A percentile compares a stretch with the other conserved stretches of the same genome.
Evolutionary conservation across 2,888 invertebrate species (phyloP).

Genomic region (Tethea ocularis): DNA sequence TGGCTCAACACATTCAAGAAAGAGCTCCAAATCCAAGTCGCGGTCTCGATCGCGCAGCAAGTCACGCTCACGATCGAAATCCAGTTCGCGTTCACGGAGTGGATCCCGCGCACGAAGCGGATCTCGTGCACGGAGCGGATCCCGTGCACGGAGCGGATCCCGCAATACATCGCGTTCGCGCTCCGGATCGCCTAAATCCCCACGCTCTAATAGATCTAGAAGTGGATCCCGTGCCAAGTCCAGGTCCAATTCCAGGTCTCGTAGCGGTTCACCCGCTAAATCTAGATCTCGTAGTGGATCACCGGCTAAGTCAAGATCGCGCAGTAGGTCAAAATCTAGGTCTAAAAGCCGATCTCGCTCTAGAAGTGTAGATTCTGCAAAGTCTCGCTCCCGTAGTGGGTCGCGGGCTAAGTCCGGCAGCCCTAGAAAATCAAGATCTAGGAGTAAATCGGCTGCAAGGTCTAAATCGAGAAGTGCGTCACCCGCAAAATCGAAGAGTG

Average conservation of each 20-base stretch:
- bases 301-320: constrained; percentile 16
- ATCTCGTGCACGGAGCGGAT: constrained; percentile 44
- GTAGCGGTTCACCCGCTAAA: constrained; percentile 35
- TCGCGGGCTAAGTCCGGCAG: constrained; percentile 14
- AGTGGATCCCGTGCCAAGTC: constrained; percentile 25
- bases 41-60: constrained; percentile 49
- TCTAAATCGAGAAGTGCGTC: neutral
- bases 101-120: constrained; percentile 42
- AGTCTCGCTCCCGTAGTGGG: constrained; percentile 19
- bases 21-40: constrained; percentile 39
- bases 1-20: constrained; percentile 48
- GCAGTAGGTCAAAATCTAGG: constrained; percentile 16
- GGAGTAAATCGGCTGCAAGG: constrained; percentile 11
- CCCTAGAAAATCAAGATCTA: constrained; percentile 22
- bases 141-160: constrained; percentile 46
- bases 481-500: constrained; percentile 21
- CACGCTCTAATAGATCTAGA: constrained; percentile 44
- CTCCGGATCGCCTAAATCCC: constrained; percentile 22
- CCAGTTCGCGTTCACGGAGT: constrained; percentile 52
- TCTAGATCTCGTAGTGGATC: constrained; percentile 25
- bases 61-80: constrained; percentile 53
- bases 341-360: constrained; percentile 21
- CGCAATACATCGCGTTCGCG: constrained; percentile 29
- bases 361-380: constrained; percentile 28
- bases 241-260: constrained; percentile 29